Conservation (phyloP, 2,888 invertebrate species). For the Heteropelma amictum region DNA sequence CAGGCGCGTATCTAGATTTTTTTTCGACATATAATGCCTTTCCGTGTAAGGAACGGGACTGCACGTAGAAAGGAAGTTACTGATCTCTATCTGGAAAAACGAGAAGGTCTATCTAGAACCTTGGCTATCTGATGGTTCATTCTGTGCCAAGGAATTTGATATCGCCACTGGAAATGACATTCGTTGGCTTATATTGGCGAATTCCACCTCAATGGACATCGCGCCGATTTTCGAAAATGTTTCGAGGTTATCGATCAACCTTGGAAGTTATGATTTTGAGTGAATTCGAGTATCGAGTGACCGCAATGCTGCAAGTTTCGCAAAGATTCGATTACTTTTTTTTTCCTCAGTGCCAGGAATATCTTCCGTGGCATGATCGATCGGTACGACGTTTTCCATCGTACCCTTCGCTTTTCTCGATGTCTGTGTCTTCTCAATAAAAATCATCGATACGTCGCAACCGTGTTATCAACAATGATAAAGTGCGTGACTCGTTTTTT, state of each 20-base stretch:
- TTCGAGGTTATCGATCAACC: slow-evolving; percentile 56
- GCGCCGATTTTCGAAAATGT: slow-evolving; percentile 59
- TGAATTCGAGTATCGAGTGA: too few relatives aligned
- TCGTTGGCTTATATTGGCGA: slow-evolving; percentile 72
- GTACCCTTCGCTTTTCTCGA: too few relatives aligned
- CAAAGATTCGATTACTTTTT: too few relatives aligned
- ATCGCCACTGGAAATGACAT: slow-evolving; percentile 65
- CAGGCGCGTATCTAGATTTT: slow-evolving; percentile 15
- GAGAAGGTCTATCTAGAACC: slow-evolving; percentile 85
- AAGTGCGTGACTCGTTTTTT: background rate
- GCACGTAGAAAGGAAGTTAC: slow-evolving; percentile 85
- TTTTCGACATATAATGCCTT: slow-evolving; percentile 6
- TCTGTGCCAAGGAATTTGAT: slow-evolving; percentile 73
- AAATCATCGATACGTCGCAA: background rate
- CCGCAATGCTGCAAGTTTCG: too few relatives aligned
- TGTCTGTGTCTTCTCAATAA: too few relatives aligned
- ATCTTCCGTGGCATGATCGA: too few relatives aligned
- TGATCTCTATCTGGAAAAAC: slow-evolving; percentile 85
- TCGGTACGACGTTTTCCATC: too few relatives aligned
- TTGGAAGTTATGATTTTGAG: slow-evolving; percentile 71
- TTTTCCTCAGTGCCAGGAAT: too few relatives aligned
- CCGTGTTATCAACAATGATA: slow-evolving; percentile 14
- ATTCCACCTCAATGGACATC: slow-evolving; percentile 78
- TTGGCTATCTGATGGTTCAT: slow-evolving; percentile 84
- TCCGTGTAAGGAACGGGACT: slow-evolving; percentile 15